Evolutionary conservation across 2,888 invertebrate species (phyloP).

Genomic region (Caenorhabditis zanzibari): DNA sequence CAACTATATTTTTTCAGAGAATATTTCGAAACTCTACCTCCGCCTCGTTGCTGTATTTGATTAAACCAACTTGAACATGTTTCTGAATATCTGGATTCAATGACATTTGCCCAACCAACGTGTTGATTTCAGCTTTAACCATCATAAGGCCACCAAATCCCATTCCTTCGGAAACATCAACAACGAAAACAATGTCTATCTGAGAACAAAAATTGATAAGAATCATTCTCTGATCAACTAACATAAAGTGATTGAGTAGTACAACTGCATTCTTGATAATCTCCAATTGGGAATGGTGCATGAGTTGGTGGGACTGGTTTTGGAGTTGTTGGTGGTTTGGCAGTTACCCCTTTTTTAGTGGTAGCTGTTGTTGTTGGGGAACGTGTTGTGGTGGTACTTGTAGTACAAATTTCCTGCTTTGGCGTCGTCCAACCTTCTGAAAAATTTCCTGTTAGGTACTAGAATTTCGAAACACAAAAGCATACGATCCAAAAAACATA

Average conservation of each 20-base stretch:
- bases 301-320: slow-evolving; percentile 56
- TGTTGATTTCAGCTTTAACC: slow-evolving; percentile 63
- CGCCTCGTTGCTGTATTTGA: slow-evolving; percentile 57
- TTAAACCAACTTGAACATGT: slow-evolving; percentile 61
- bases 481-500: slow-evolving; percentile 62
- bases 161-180: slow-evolving; percentile 60
- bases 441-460: not conserved
- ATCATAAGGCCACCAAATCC: slow-evolving; percentile 55
- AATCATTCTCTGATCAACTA: not conserved
- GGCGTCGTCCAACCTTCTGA: slow-evolving; percentile 56
- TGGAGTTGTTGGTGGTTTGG: slow-evolving; percentile 22
- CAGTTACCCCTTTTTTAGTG: slow-evolving; percentile 22
- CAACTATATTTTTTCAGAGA: no score
- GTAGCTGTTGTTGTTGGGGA: slow-evolving; percentile 37
- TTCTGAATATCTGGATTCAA: slow-evolving; percentile 45
- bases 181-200: slow-evolving; percentile 63
- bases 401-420: slow-evolving; percentile 54
- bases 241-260: slow-evolving; percentile 51
- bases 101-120: slow-evolving; percentile 61
- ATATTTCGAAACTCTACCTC: slow-evolving; percentile 31
- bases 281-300: slow-evolving; percentile 62
- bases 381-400: slow-evolving; percentile 37
- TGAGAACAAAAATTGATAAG: not conserved
- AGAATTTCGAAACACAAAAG: not conserved
- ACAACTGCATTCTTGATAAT: slow-evolving; percentile 65